Evolutionary conservation across 2,888 invertebrate species (phyloP).

Genomic region (Drosophila tanythrix): DNA sequence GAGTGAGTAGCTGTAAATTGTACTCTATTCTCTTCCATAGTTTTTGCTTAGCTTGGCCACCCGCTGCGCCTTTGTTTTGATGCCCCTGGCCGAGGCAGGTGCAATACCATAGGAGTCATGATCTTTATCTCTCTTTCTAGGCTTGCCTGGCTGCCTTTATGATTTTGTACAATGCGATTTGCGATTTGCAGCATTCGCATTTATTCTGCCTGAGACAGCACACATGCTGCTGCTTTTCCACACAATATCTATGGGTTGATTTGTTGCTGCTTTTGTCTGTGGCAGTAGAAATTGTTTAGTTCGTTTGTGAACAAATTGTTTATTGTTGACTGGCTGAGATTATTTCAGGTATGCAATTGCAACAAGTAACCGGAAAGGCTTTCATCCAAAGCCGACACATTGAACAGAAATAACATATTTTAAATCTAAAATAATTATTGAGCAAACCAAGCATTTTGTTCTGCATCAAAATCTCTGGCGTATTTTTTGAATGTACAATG

Average conservation of each 20-base stretch:
- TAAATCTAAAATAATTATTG: neutral
- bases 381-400: conserved; percentile 20
- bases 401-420: neutral
- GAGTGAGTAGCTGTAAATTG: conserved; percentile 26
- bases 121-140: conserved; percentile 47
- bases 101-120: conserved; percentile 47
- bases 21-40: conserved; percentile 34
- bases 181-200: conserved; percentile 19
- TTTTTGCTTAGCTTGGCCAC: conserved; percentile 48
- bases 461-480: neutral
- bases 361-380: conserved; percentile 37
- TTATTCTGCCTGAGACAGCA: conserved; percentile 46
- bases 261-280: conserved; percentile 23
- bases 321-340: conserved; percentile 36
- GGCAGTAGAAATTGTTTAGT: conserved; percentile 28
- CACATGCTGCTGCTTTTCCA: conserved; percentile 41
- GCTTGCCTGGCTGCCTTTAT: conserved; percentile 44
- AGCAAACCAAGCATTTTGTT: neutral
- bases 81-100: conserved; percentile 57
- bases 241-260: conserved; percentile 21
- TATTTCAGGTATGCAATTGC: conserved; percentile 44
- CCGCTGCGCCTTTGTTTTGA: conserved; percentile 53
- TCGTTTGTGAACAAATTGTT: conserved; percentile 9
- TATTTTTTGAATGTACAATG: neutral
- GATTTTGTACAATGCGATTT: conserved; percentile 67